These are phyloP conservation scores for Palythoa grandiflora DNA, from an alignment of 92 coral and sea anemone species.

Conservation along the genomic window DNA sequence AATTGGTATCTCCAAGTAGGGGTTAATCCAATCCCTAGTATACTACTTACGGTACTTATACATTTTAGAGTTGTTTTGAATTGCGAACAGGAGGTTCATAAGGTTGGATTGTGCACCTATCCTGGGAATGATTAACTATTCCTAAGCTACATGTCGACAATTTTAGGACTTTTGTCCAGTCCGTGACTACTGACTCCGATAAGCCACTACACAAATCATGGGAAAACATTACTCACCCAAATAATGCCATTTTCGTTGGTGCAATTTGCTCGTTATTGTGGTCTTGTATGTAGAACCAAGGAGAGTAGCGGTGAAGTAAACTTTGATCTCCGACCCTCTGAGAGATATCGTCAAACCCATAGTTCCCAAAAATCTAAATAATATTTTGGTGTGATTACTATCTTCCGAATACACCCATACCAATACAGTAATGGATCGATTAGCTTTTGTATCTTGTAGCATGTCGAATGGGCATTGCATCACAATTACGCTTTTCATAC, in stretches of 20 bases:
- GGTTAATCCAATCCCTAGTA: no score
- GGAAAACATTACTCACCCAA: not conserved
- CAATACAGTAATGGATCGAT: slow-evolving; percentile 19
- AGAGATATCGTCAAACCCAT: not conserved
- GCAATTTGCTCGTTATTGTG: not conserved
- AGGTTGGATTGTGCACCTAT: no score
- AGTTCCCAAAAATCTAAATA: not conserved
- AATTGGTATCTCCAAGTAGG: no score
- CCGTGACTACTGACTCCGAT: no score
- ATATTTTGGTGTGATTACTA: not conserved
- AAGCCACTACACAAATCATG: not conserved
- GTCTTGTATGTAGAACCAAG: not conserved
- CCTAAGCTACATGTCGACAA: no score
- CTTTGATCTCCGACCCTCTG: not conserved
- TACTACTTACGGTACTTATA: no score
- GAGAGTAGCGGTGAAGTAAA: not conserved
- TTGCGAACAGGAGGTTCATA: no score
- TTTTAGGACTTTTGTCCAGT: no score
- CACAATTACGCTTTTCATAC: not conserved
- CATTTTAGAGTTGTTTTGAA: no score
- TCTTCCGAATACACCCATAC: slow-evolving; percentile 33
- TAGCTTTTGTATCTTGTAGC: not conserved
- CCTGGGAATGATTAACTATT: no score
- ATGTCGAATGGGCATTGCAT: not conserved
- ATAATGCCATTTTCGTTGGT: slow-evolving; percentile 25